Evolutionary conservation across 2,888 invertebrate genomes (phyloP).

Genomic region (Eueremaeus valkanovi): DNA sequence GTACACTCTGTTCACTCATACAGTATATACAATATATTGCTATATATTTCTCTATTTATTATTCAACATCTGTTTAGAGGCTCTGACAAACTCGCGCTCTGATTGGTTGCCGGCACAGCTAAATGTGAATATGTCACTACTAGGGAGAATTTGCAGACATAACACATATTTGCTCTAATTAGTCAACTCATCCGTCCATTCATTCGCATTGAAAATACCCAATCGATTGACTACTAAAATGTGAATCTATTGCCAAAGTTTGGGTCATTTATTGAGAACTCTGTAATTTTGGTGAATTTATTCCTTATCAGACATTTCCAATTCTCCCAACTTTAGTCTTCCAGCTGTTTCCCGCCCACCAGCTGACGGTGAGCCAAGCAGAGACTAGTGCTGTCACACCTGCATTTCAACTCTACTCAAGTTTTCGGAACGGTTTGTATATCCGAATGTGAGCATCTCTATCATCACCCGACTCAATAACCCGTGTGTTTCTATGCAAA

Average conservation of each 20-base stretch:
- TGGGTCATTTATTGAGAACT: no score
- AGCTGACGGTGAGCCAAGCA: slow-evolving; percentile 22
- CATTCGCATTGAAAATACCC: no score
- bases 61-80: slow-evolving; percentile 31
- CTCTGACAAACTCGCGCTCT: slow-evolving; percentile 11
- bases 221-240: no score
- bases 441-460: no score
- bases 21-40: background rate
- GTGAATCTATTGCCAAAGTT: background rate
- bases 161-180: background rate
- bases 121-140: slow-evolving; percentile 15
- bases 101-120: slow-evolving; percentile 30
- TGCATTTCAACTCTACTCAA: no score
- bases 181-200: no score
- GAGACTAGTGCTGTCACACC: background rate
- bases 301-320: background rate
- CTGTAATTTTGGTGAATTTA: background rate
- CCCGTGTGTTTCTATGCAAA: no score
- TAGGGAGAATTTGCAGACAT: background rate
- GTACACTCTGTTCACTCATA: background rate
- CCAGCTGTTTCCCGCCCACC: slow-evolving; percentile 36
- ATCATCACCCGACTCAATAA: no score
- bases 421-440: no score
- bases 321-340: background rate
- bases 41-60: slow-evolving; percentile 20